Evolutionary conservation across 1,140 invertebrate species (phyloP).

Genomic region (Dendrolimus punctatus): DNA sequence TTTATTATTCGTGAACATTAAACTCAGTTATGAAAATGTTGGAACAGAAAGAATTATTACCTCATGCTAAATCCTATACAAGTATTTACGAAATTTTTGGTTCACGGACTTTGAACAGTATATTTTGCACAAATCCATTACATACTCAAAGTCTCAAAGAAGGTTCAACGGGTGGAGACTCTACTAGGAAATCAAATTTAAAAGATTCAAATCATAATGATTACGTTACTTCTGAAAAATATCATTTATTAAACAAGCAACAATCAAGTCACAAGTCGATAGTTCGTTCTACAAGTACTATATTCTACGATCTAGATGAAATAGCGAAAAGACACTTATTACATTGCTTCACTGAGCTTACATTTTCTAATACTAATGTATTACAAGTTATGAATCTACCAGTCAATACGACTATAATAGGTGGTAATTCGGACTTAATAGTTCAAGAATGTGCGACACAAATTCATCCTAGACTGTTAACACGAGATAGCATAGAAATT

Average conservation of each 20-base stretch:
- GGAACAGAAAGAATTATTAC: conserved; percentile 5
- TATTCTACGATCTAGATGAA: conserved; percentile 55
- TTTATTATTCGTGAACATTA: neutral
- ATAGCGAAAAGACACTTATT: conserved; percentile 49
- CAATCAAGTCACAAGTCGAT: conserved; percentile 25
- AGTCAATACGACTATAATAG: conserved; percentile 19
- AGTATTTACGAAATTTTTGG: conserved; percentile 33
- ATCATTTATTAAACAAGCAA: conserved; percentile 29
- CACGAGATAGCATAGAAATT: conserved; percentile 22
- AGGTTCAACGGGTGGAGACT: conserved; percentile 7
- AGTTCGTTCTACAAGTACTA: conserved; percentile 41
- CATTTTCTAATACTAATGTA: conserved; percentile 20
- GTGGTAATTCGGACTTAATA: conserved; percentile 27
- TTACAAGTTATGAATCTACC: conserved; percentile 16
- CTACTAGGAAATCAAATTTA: conserved; percentile 3
- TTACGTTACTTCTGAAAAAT: conserved; percentile 47
- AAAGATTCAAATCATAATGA: conserved; percentile 15
- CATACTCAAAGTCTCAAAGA: conserved; percentile 4
- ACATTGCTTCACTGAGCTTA: conserved; percentile 30
- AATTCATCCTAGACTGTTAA: conserved; percentile 27
- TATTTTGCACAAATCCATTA: conserved; percentile 6
- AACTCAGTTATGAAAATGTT: neutral
- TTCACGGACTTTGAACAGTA: conserved; percentile 11
- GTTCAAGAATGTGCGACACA: conserved; percentile 44
- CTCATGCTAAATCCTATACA: conserved; percentile 26